Base-by-base conservation (phyloP, 2,797 vertebrate genomes). In the Sebastes dallii region DNA sequence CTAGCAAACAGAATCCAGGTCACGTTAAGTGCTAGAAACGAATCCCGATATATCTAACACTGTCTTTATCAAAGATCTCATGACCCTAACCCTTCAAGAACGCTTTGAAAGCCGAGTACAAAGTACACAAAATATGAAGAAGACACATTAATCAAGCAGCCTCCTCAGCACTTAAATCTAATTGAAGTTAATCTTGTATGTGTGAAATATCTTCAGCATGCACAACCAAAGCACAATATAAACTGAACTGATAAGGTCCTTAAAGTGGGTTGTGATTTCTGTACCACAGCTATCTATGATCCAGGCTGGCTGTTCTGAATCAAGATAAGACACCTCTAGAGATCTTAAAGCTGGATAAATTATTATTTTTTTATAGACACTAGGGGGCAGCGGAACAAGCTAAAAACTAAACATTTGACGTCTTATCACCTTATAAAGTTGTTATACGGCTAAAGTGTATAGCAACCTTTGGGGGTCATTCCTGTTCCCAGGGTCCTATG, bases 1-100 rank as follows among this genome's bases (percentile, higher is more conserved):
- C 39, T 4, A 25, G 66, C 8, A 58, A 83, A 70, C 50, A 68
- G 9, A 22, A 74, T 72, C 42, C 32, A 60, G 78, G 67, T 71
- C 82, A 72, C 24, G 67, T 9, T 29, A 20, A 73, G 73, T 4
- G 16, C 54, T 32, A 3, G 8, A 56, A 75, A 73, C 24, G 6
- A 77, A 73, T 14, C 0, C 9, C 27, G 22, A 78, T 71, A 32
- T 32, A 39, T 39, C 20, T 8, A 12, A 62, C 5, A 9, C 10
- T 0, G 6, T 59, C 30, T 22, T 65, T 29, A 46, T 39, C 18
- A 39, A 65, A 50, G 11, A 3, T 70, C 3, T 6, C 9, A 60
- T 32, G 36, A 56, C 8, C 6, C 5, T 1, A 22, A 3, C 39
- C n/a, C 59, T 12, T 65, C 4, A 36, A 29, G 39, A 65, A 20